Base-by-base conservation (phyloP, 2,888 invertebrate species). In the Folsomia candida region DNA sequence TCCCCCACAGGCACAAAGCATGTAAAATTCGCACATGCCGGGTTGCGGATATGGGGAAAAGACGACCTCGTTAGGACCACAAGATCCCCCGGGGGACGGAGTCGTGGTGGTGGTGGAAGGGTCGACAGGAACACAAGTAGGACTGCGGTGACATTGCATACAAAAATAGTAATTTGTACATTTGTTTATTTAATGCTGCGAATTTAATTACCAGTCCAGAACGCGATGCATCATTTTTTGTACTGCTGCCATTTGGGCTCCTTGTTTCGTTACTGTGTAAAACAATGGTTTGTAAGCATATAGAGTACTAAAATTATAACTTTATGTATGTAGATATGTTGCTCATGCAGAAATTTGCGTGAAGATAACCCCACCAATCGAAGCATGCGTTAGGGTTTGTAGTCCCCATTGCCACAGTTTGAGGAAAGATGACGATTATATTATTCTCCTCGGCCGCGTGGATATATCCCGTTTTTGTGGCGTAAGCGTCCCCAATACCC, bases 381-480 rank as follows among this genome's bases (percentile, higher is more conserved):
- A 57, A n/a, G 22, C 22, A 57, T 11, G 6, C 20, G 20, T 57
- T n/a, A 6, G 57, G 22, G n/a, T 60, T n/a, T 60, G 9, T 6
- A 25, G n/a, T 20, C 4, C 26, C 26, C 9, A 20, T 71, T 11
- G 64, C n/a, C 25, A 71, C 60, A 1, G 73, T 68, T 74, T 79
- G 79, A 61, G 79, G 79, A 62, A 78, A 79, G 22, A 79, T 58
- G n/a, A 79, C 67, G 37, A 78, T 72, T 20, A 78, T 78, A 61
- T 77, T 72, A 51, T 79, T 79, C 57, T 73, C 29, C 51, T 79
- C 78, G 11, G 74, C 79, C 24, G 67, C 76, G 57, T 79, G 75
- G 67, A 76, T 51, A 47, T 75, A 78, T 20, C 76, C 76, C 29
- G 76, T 71, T 64, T 75, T 76, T 18, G 67, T 74, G 22, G 73